phyloP scores from a whole-genome alignment of 2,888 invertebrate genomes.

The Pammene fasciana region DNA sequence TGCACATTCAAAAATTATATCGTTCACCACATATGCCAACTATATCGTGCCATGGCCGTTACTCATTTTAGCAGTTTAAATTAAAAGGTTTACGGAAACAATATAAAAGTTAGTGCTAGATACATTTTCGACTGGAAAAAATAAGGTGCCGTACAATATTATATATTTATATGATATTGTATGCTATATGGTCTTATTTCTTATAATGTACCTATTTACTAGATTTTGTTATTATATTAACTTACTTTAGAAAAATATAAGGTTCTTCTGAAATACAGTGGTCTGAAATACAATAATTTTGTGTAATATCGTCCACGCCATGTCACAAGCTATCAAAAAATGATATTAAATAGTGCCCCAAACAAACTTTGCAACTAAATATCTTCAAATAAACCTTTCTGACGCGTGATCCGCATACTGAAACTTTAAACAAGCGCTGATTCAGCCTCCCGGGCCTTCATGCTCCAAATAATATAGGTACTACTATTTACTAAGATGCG shows the following conservation, averaged over 20 bases:
- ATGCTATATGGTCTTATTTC: too few relatives aligned
- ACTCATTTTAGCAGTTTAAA: conserved; percentile 50
- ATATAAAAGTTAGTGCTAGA: background rate
- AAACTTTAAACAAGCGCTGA: conserved; percentile 56
- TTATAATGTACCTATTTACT: too few relatives aligned
- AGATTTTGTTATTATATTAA: too few relatives aligned
- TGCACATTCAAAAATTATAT: conserved; percentile 69
- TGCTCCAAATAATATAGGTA: conserved; percentile 35
- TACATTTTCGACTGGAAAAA: too few relatives aligned
- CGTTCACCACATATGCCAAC: conserved; percentile 68
- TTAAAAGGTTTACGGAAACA: conserved; percentile 18
- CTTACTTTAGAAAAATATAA: too few relatives aligned
- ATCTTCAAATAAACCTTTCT: conserved; percentile 54
- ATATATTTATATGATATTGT: too few relatives aligned
- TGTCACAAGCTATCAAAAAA: background rate
- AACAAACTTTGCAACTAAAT: conserved; percentile 33
- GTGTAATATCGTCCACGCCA: background rate
- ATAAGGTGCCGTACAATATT: too few relatives aligned
- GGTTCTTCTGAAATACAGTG: too few relatives aligned
- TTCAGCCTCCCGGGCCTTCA: conserved; percentile 48
- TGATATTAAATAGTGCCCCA: background rate
- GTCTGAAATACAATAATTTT: too few relatives aligned
- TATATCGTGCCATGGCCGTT: conserved; percentile 59
- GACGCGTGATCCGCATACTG: conserved; percentile 64
- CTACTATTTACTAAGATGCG: conserved; percentile 40